Conservation (phyloP, 2,888 invertebrate species). For the Cataglyphis rosenhaueri region DNA sequence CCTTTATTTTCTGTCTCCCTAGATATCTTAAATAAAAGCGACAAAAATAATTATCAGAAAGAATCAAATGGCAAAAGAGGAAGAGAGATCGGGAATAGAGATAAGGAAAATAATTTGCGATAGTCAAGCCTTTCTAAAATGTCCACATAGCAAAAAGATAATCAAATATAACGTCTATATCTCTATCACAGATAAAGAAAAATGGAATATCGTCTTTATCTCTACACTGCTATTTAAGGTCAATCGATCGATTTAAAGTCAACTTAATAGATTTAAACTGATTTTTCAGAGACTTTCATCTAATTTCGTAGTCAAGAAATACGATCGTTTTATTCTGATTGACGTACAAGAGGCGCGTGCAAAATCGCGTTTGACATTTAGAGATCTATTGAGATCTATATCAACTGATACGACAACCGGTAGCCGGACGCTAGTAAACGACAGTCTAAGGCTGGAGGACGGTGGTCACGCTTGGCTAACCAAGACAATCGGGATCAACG, state of each 20-base stretch:
- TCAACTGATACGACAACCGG: constrained; percentile 4
- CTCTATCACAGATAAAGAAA: not conserved
- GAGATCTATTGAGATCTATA: not conserved
- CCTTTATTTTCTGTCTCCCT: not conserved
- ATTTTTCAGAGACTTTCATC: not conserved
- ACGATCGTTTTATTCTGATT: not conserved
- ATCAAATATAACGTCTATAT: not conserved
- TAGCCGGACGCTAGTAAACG: constrained; percentile 12
- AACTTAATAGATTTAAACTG: too few relatives aligned
- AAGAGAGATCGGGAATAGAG: not conserved
- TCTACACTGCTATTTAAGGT: not conserved
- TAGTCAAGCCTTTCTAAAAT: not conserved
- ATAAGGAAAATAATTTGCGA: not conserved
- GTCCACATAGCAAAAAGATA: not conserved
- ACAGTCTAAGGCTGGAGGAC: constrained; percentile 39
- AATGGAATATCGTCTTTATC: too few relatives aligned
- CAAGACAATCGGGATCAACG: constrained; percentile 81
- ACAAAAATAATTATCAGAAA: not conserved
- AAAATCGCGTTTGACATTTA: not conserved
- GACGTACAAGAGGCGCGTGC: constrained; percentile 6
- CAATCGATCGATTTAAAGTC: not conserved
- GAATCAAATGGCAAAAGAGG: not conserved
- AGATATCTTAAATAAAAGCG: not conserved
- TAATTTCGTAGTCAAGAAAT: not conserved
- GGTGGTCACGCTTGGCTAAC: constrained; percentile 76